Base-by-base conservation (phyloP, 1,140 invertebrate genomes). In the Leptinotarsa defecta region DNA sequence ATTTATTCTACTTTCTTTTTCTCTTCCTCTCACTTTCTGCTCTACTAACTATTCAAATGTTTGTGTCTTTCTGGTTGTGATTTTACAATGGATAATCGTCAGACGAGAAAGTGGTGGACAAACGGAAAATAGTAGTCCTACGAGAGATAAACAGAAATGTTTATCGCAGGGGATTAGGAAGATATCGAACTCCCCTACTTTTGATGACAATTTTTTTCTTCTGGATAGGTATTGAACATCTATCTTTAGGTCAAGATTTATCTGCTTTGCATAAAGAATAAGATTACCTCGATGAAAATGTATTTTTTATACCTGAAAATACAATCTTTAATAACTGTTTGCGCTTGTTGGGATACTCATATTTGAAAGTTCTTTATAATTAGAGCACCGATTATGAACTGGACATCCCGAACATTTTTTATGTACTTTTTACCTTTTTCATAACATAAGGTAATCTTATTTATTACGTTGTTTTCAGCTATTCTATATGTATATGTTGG, bases 81-180 rank as follows among this genome's bases (percentile, higher is more conserved):
- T 57, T 19, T 57, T 57, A 57, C 15, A 57, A 15, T 57, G 52
- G 52, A 15, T 17, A 57, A 57, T 20, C 69, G 13, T 34, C 68
- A 78, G 77, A 76, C 71, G 75, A 22, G 75, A 78, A 34, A 78
- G 74, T 61, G 68, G 74, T 67, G 74, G 74, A 69, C 61, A 74
- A 73, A 65, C 67, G 43, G 62, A 74, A 27, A 43, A 63, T 76
- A 74, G 43, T 72, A 78, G 69, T 65, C 77, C 71, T 70, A 65
- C 63, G 20, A 48, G 63, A 19, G 49, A 76, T n/a, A 76, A 27
- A 63, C 71, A 75, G n/a, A 73, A 74, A 68, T 68, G 74, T 20
- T 61, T 77, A 48, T 74, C 75, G 24, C 77, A 74, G 65, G 76
- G 72, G 48, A 75, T 72, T 43, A 73, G 27, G 67, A 77, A 71